phyloP scores from a whole-genome alignment of 2,797 vertebrate genomes.

The Petrocephalus sullivani region DNA sequence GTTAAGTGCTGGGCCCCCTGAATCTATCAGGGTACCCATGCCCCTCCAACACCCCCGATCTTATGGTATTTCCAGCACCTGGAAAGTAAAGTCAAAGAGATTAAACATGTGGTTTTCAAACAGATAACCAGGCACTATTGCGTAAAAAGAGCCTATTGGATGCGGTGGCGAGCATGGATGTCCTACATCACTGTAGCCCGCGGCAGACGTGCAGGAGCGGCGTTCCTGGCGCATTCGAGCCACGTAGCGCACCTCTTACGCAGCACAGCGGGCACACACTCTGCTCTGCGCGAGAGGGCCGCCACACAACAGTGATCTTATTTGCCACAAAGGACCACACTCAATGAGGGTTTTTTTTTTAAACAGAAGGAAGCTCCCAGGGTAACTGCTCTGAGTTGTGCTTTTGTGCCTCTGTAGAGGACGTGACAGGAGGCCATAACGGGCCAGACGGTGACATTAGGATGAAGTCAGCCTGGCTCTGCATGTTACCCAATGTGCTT shows the following conservation, averaged over 20 bases:
- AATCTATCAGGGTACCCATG: background rate
- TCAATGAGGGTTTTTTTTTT: slow-evolving; percentile 1
- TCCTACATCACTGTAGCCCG: background rate
- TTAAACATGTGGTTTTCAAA: background rate
- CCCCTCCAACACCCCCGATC: background rate
- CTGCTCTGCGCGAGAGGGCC: background rate
- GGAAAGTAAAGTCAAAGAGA: background rate
- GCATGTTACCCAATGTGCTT: slow-evolving; percentile 20
- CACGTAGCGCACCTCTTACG: background rate
- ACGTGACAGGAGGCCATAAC: slow-evolving; percentile 18
- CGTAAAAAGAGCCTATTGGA: background rate
- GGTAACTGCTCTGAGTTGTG: slow-evolving; percentile 11
- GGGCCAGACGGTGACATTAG: slow-evolving; percentile 16
- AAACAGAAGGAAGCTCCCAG: slow-evolving; percentile 24
- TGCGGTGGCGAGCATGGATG: background rate
- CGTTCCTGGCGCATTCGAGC: background rate
- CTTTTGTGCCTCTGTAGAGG: slow-evolving; percentile 6
- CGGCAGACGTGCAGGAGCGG: background rate
- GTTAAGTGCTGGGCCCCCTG: background rate
- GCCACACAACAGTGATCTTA: background rate
- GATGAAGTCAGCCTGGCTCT: background rate
- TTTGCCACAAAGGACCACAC: slow-evolving; percentile 7
- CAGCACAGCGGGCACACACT: background rate
- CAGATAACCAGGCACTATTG: background rate
- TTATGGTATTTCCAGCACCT: background rate